These are phyloP conservation scores for Mesopsocus fuscifrons DNA, from an alignment of 2,888 invertebrate genomes.

Conservation along the genomic window DNA sequence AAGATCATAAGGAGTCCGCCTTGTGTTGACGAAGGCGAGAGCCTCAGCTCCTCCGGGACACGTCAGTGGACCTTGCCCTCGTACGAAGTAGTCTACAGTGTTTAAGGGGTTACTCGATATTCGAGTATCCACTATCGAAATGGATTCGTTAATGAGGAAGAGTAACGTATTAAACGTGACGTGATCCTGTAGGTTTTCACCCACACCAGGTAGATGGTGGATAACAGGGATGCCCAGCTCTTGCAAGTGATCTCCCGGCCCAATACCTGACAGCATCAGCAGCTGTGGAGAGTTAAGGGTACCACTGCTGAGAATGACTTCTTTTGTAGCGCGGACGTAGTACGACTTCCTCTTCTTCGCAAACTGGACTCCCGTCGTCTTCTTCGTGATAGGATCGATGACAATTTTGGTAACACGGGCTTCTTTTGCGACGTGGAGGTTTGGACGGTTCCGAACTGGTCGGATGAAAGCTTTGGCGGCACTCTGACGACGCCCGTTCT, in stretches of 20 bases:
- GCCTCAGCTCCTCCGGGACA: conserved; percentile 28
- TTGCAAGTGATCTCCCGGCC: conserved; percentile 23
- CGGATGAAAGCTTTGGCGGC: conserved; percentile 43
- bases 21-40: conserved; percentile 26
- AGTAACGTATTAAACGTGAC: conserved; percentile 24
- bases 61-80: conserved; percentile 24
- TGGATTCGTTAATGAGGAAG: conserved; percentile 21
- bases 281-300: conserved; percentile 78
- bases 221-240: conserved; percentile 24
- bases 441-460: conserved; percentile 35
- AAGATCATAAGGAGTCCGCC: conserved; percentile 23
- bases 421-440: conserved; percentile 43
- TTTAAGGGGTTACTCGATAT: conserved; percentile 19
- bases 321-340: conserved; percentile 42
- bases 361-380: conserved; percentile 48
- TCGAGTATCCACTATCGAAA: conserved; percentile 19
- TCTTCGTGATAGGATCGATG: conserved; percentile 38
- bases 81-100: conserved; percentile 23
- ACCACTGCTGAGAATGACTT: conserved; percentile 72
- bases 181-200: conserved; percentile 27
- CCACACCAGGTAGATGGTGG: conserved; percentile 25
- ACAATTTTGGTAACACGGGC: conserved; percentile 41
- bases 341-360: conserved; percentile 28
- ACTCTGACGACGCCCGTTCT: conserved; percentile 40
- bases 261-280: conserved; percentile 65